Base-by-base conservation (phyloP, 2,113 vertebrate species). In the Laticauda laticaudata region DNA sequence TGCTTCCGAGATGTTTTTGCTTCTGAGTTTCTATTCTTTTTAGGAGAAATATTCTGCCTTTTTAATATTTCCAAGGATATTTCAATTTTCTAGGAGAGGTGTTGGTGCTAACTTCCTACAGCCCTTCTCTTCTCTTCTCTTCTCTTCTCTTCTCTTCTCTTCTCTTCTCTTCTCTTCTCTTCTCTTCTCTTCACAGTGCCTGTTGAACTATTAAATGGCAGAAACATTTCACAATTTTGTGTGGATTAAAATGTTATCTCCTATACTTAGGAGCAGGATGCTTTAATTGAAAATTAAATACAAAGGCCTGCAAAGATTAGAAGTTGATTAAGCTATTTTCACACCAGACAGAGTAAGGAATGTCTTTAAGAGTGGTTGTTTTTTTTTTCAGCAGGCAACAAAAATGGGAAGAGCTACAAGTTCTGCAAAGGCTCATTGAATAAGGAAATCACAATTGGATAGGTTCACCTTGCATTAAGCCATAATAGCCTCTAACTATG, bases 171-270 rank as follows among this genome's bases (percentile, higher is more conserved):
- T 48, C 48, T 48, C 5, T 48, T 48, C 48, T 48, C 5, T 48
- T 48, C 48, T 48, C 5, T 51, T 51, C 48, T 51, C 1, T 51
- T 51, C 0, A 95, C 96, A 95, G 93, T 94, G 94, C 94, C 23
- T 90, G 95, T 96, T 96, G 94, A 95, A 93, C 93, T 93, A 92
- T 93, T 88, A 26, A 93, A 51, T 45, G 93, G 94, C 53, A 90
- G 92, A 93, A 90, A 95, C 59, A 24, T 96, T 96, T 94, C 91
- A 26, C 39, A 93, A 87, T 96, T 94, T 94, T 94, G 93, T 92
- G 93, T 93, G 26, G 88, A 92, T 94, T 96, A 96, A 81, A 96
- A 92, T 89, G 69, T 92, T 93, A 95, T 96, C 95, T 29, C 9
- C 95, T 29, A 10, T 64, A 64, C 59, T 64, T 64, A 64, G 3